Conservation (phyloP, 2,888 invertebrate species). For the Athalia rosae region DNA sequence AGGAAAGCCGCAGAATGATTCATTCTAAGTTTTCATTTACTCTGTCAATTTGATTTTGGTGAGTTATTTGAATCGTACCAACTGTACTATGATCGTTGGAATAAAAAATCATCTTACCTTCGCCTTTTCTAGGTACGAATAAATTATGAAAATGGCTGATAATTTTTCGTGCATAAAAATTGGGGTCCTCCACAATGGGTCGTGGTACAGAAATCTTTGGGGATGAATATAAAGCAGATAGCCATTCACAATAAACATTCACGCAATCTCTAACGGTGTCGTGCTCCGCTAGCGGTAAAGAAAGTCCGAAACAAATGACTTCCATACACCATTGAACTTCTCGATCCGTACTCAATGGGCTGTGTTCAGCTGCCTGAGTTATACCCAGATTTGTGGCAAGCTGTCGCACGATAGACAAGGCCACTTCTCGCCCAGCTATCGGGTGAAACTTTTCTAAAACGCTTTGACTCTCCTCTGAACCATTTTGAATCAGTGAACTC, state of each 20-base stretch:
- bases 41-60: no score
- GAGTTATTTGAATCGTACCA: constrained; percentile 23
- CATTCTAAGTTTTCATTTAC: no score
- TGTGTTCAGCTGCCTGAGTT: constrained; percentile 89
- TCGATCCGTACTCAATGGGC: constrained; percentile 87
- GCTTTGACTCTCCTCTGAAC: constrained; percentile 79
- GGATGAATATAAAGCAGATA: constrained; percentile 88
- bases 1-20: background rate
- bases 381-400: constrained; percentile 83
- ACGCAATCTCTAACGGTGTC: constrained; percentile 97
- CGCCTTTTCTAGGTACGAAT: constrained; percentile 94
- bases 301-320: constrained; percentile 93
- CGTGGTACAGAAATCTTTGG: constrained; percentile 92
- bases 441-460: constrained; percentile 87
- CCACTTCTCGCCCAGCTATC: constrained; percentile 86
- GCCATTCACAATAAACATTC: constrained; percentile 97
- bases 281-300: constrained; percentile 92
- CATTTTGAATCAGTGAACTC: constrained; percentile 80
- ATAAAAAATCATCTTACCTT: constrained; percentile 79
- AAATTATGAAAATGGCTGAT: constrained; percentile 95
- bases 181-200: constrained; percentile 92
- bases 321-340: constrained; percentile 93
- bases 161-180: constrained; percentile 92
- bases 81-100: constrained; percentile 40
- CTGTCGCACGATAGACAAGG: constrained; percentile 86